Evolutionary conservation across 2,113 vertebrate genomes (phyloP).

Genomic region (Alethe castanea): DNA sequence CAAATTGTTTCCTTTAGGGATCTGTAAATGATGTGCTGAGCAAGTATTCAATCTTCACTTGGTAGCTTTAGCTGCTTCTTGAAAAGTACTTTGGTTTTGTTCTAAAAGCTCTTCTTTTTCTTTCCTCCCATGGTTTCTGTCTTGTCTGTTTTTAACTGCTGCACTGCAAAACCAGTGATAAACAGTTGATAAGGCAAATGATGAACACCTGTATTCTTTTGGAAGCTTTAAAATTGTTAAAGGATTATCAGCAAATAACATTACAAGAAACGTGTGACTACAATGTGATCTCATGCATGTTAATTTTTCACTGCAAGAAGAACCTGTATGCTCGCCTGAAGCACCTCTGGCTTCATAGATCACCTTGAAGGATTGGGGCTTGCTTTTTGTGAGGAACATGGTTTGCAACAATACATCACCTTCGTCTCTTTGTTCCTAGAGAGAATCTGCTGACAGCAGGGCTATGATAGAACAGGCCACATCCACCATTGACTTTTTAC

Average conservation of each 20-base stretch:
- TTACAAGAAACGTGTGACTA: rapidly evolving
- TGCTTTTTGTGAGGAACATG: not conserved
- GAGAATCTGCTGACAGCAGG: conserved; percentile 13
- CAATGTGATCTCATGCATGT: not conserved
- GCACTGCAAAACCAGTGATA: not conserved
- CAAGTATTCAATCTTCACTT: not conserved
- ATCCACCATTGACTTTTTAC: not conserved
- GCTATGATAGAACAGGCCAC: not conserved
- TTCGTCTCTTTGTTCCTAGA: not conserved
- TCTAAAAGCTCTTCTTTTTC: not conserved
- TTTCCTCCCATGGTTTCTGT: not conserved
- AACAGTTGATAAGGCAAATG: not conserved
- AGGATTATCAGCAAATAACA: not conserved
- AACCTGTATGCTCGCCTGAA: not conserved
- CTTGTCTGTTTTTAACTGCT: not conserved
- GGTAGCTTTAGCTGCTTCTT: not conserved
- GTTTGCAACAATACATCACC: conserved; percentile 11
- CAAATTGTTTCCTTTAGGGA: not conserved
- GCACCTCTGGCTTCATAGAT: not conserved
- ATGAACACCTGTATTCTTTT: not conserved
- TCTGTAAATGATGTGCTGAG: not conserved
- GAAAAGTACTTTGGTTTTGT: not conserved
- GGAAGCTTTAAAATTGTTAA: not conserved
- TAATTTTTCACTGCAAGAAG: not conserved
- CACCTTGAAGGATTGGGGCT: conserved; percentile 9